phyloP scores from a whole-genome alignment of 2,797 vertebrate species.

The Danionella dracula region DNA sequence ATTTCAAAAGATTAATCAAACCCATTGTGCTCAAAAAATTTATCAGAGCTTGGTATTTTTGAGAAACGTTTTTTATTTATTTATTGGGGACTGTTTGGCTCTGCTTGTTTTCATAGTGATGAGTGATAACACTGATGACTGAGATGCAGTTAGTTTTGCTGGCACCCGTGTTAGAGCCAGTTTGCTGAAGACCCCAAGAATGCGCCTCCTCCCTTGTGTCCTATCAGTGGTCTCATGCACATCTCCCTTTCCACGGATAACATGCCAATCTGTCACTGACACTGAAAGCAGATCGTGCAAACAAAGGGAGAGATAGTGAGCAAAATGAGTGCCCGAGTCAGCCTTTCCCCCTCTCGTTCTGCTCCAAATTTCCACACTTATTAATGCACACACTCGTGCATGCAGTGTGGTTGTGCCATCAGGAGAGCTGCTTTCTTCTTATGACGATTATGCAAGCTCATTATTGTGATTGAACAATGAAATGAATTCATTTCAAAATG shows the following conservation, averaged over 20 bases:
- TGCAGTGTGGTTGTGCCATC: slow-evolving; percentile 58
- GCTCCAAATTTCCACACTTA: slow-evolving; percentile 43
- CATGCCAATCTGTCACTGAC: slow-evolving; percentile 66
- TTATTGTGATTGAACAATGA: slow-evolving; percentile 29
- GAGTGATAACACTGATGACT: background rate
- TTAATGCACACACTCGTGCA: slow-evolving; percentile 49
- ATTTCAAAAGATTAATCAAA: no score
- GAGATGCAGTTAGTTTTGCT: background rate
- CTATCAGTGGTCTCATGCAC: slow-evolving; percentile 25
- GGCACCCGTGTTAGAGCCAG: slow-evolving; percentile 40
- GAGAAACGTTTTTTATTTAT: background rate
- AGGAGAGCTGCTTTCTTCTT: slow-evolving; percentile 58
- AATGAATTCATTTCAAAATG: slow-evolving; percentile 26
- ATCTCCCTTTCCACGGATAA: slow-evolving; percentile 55
- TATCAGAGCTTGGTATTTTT: no score
- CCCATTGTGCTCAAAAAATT: no score
- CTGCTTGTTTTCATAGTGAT: background rate
- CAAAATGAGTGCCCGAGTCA: slow-evolving; percentile 50
- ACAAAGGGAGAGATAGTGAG: slow-evolving; percentile 60
- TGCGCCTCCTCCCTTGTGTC: slow-evolving; percentile 21
- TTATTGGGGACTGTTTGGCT: background rate
- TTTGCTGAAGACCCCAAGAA: slow-evolving; percentile 56
- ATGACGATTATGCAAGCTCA: background rate
- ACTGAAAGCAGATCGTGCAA: slow-evolving; percentile 54
- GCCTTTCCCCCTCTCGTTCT: slow-evolving; percentile 36